Base-by-base conservation (phyloP, 2,113 vertebrate species). In the Glaucomys volans region DNA sequence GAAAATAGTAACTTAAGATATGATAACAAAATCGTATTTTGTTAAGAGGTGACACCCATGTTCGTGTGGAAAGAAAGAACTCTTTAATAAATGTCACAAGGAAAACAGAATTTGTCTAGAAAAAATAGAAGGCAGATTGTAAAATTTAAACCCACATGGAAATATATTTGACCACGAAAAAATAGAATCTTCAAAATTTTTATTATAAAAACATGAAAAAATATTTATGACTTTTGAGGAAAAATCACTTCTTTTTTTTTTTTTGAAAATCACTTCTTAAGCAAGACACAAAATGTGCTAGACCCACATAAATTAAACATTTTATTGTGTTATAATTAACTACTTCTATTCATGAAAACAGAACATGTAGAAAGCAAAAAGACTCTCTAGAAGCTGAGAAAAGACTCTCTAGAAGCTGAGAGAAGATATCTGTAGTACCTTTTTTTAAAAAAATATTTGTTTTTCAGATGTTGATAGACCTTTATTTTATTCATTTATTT, bases 201-300 rank as follows among this genome's bases (percentile, higher is more conserved):
- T 30, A 42, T 84, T 50, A 37, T 91, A 72, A 14, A 82, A 67
- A 42, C 32, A 42, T 35, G 42, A 76, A 92, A 92, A 86, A 62
- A 57, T 89, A 2, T 76, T 59, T 95, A 77, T 83, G 30, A 81
- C 16, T 69, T 71, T 8, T 20, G 26, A 30, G 47, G 64, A n/a
- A n/a, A n/a, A n/a, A n/a, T n/a, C n/a, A n/a, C n/a, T n/a, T n/a
- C n/a, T n/a, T n/a, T n/a, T n/a, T n/a, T n/a, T n/a, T n/a, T n/a
- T n/a, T n/a, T n/a, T n/a, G n/a, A n/a, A 22, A 95, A 84, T 28
- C 20, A 54, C 3, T 90, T 82, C 24, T 59, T 83, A 93, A 90
- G 42, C n/a, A 95, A 62, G 52, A 87, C n/a, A 69, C 9, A 81
- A 81, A 76, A 86, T 87, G 4, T 83, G 18, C 24, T 75, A 80